Evolutionary conservation across 2,797 vertebrate genomes (phyloP).

Genomic region (Lateolabrax maculatus): DNA sequence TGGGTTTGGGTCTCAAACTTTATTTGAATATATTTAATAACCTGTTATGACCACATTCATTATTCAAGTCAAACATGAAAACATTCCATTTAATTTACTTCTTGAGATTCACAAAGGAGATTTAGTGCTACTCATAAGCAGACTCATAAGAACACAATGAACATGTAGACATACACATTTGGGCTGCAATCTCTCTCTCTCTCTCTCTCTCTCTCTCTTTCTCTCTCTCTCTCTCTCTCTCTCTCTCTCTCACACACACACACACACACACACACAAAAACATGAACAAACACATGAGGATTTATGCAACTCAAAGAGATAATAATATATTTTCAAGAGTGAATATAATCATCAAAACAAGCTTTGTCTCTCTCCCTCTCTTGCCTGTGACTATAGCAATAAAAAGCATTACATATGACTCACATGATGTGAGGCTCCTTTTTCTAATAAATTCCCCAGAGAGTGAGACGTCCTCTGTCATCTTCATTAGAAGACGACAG

Average conservation of each 20-base stretch:
- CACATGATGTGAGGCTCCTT: constrained; percentile 67
- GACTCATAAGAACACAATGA: not conserved
- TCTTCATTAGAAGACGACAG: constrained; percentile 71
- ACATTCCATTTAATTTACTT: not conserved
- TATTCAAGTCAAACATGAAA: not conserved
- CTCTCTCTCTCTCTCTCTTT: not conserved
- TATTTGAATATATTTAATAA: constrained; percentile 1
- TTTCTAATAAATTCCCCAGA: constrained; percentile 65
- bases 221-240: not conserved
- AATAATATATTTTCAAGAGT: constrained; percentile 71
- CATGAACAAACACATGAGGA: constrained; percentile 22
- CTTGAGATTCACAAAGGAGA: not conserved
- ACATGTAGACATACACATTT: not conserved
- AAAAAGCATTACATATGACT: constrained; percentile 78
- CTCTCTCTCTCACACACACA: not conserved
- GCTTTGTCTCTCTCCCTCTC: constrained; percentile 43
- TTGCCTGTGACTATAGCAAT: constrained; percentile 63
- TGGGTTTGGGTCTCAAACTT: not conserved
- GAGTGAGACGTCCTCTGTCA: constrained; percentile 58
- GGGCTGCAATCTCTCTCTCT: too few species aligned
- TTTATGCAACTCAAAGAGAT: constrained; percentile 62
- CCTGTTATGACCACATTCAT: not conserved
- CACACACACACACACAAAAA: not conserved
- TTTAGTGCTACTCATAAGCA: not conserved
- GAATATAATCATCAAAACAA: constrained; percentile 79